Evolutionary conservation across 2,113 vertebrate genomes (phyloP).

Genomic region (Mastomys natalensis): DNA sequence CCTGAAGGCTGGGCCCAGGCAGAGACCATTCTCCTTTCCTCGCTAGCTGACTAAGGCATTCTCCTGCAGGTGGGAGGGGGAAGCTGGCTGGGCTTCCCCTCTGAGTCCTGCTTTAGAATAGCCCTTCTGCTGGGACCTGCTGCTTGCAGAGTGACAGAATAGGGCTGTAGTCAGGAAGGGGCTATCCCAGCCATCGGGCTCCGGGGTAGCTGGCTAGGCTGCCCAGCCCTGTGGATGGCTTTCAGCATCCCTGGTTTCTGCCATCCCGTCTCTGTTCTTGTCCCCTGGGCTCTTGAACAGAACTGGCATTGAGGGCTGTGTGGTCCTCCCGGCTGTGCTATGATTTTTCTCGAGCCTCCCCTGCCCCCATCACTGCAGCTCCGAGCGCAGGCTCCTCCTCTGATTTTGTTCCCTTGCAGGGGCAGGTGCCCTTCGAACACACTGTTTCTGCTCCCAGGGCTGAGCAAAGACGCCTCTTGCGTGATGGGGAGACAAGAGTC

Average conservation of each 20-base stretch:
- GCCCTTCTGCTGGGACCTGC: background rate
- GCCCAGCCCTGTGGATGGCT: fast-evolving
- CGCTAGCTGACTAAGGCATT: background rate
- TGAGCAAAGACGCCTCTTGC: background rate
- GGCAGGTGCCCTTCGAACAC: background rate
- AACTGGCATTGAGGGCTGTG: too few species aligned
- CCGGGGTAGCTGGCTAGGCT: too few species aligned
- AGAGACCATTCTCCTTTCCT: background rate
- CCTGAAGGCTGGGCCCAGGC: background rate
- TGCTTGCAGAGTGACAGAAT: background rate
- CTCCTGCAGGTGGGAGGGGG: background rate
- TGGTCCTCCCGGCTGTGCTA: background rate
- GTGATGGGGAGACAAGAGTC: background rate
- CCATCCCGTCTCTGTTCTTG: background rate
- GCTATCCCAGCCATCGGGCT: background rate
- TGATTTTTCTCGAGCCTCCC: background rate
- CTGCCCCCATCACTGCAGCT: background rate
- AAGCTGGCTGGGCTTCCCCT: background rate
- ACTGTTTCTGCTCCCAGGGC: background rate
- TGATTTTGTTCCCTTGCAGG: background rate
- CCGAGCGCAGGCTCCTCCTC: background rate
- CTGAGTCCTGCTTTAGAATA: too few species aligned
- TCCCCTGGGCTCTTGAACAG: background rate
- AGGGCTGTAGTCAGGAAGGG: background rate
- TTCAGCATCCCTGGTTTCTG: background rate